These are phyloP conservation scores for Cydia fagiglandana DNA, from an alignment of 1,140 invertebrate species.

Conservation along the genomic window DNA sequence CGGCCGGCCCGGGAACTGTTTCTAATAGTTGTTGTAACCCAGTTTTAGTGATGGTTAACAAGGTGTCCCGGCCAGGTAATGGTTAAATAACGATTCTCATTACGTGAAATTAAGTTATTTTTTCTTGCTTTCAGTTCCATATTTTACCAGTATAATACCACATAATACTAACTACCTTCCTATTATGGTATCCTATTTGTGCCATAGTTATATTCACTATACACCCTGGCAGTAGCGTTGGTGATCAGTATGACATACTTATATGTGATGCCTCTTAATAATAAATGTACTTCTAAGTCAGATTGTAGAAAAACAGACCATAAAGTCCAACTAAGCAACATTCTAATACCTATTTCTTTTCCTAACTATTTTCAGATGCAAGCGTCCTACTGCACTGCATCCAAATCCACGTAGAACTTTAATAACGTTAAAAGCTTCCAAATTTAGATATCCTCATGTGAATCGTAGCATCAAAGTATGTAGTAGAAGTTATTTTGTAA, in stretches of 20 bases:
- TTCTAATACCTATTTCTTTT: not conserved
- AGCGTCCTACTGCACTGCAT: not conserved
- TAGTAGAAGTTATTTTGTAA: too few relatives aligned
- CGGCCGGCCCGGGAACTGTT: constrained; percentile 40
- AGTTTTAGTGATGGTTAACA: constrained; percentile 27
- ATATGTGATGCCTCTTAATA: too few relatives aligned
- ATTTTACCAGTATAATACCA: too few relatives aligned
- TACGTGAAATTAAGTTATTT: not conserved
- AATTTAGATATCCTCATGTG: constrained; percentile 7
- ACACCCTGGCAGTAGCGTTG: too few relatives aligned
- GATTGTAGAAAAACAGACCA: too few relatives aligned
- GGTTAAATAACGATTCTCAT: not conserved
- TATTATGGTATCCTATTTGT: too few relatives aligned
- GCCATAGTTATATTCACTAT: too few relatives aligned
- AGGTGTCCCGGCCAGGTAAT: not conserved
- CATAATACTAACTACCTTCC: too few relatives aligned
- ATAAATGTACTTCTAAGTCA: too few relatives aligned
- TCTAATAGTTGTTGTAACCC: constrained; percentile 33
- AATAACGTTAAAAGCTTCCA: constrained; percentile 6
- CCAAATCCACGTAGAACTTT: not conserved
- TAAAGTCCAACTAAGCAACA: not conserved
- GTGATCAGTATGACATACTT: too few relatives aligned
- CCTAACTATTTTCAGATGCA: not conserved
- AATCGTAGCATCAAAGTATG: not conserved
- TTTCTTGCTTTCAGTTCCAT: not conserved